Evolutionary conservation across 2,888 invertebrate species (phyloP).

Genomic region (Cantharis lateralis): DNA sequence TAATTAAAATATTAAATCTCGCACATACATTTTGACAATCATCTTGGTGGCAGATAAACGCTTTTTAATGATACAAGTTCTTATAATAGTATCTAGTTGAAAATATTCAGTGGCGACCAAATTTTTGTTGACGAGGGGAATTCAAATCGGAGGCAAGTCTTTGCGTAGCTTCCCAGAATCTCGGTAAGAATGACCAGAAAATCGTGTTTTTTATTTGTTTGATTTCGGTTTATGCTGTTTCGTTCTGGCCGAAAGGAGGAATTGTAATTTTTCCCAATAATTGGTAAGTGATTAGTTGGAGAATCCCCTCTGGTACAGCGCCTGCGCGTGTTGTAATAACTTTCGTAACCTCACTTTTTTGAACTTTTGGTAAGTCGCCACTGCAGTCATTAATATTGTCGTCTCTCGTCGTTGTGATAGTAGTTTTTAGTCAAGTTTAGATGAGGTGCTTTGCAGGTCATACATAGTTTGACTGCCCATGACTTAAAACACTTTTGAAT

Average conservation of each 20-base stretch:
- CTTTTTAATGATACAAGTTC: slow-evolving; percentile 22
- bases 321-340: background rate
- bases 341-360: background rate
- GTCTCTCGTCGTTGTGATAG: slow-evolving; percentile 32
- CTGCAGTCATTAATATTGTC: slow-evolving; percentile 29
- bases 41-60: slow-evolving; percentile 18
- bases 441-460: slow-evolving; percentile 22
- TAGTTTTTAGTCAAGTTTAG: slow-evolving; percentile 24
- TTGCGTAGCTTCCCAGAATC: background rate
- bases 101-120: background rate
- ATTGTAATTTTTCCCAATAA: background rate
- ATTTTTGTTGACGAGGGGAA: background rate
- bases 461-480: slow-evolving; percentile 18
- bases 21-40: slow-evolving; percentile 31
- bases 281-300: background rate
- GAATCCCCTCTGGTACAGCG: background rate
- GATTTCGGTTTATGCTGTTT: background rate
- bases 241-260: background rate
- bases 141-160: background rate
- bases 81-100: slow-evolving; percentile 13
- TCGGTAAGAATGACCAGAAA: background rate
- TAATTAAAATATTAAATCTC: slow-evolving; percentile 21
- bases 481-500: slow-evolving; percentile 15
- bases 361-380: background rate
- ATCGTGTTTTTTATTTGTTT: background rate